phyloP scores from a whole-genome alignment of 2,113 vertebrate genomes.

The Alethe castanea region DNA sequence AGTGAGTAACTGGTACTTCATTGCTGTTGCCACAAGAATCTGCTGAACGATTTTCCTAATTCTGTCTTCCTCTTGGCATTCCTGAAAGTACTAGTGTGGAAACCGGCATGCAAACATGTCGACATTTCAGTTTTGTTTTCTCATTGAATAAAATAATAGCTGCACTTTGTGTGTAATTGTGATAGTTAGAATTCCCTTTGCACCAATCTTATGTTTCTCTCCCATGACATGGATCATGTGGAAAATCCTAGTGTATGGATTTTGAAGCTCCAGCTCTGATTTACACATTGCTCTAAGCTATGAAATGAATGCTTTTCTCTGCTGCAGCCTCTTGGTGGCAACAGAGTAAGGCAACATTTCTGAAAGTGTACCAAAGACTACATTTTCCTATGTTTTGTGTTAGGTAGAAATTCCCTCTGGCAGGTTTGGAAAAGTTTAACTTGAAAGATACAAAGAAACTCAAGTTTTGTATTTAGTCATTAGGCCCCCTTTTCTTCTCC shows the following conservation, averaged over 20 bases:
- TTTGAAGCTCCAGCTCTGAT: neutral
- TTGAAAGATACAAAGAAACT: neutral
- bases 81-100: neutral
- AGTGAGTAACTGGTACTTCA: neutral
- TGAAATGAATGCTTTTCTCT: neutral
- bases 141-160: neutral
- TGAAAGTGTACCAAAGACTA: neutral
- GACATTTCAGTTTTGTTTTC: neutral
- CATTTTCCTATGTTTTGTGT: neutral
- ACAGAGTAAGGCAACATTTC: neutral
- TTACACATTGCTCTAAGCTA: neutral
- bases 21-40: neutral
- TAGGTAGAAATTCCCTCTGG: neutral
- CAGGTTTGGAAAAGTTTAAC: neutral
- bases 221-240: accelerated
- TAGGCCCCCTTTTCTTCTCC: neutral
- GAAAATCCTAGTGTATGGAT: neutral
- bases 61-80: neutral
- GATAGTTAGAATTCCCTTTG: neutral
- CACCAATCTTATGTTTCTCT: neutral
- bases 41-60: neutral
- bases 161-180: neutral
- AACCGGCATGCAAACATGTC: accelerated
- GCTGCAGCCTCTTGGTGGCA: neutral
- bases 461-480: neutral